These are phyloP conservation scores for Drosophila cardini DNA, from an alignment of 1,140 invertebrate species.

Conservation along the genomic window DNA sequence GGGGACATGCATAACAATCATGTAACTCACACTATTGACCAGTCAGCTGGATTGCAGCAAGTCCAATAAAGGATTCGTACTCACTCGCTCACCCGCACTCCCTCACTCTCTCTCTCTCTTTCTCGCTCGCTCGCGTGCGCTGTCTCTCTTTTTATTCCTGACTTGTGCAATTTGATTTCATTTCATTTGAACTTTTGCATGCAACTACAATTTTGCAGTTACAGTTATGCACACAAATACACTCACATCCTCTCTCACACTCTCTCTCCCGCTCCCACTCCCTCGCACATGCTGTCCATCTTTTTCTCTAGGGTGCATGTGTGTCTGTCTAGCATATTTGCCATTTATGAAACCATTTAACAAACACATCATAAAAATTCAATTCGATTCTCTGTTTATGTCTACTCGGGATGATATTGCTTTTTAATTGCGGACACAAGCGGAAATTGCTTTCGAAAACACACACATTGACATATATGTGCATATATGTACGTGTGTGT, in stretches of 20 bases:
- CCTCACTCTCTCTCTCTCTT: not conserved
- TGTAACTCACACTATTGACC: constrained; percentile 2
- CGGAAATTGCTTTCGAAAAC: constrained; percentile 78
- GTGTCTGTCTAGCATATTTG: constrained; percentile 40
- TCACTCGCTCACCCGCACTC: not conserved
- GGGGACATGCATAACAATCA: not conserved
- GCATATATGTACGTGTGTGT: too few species aligned
- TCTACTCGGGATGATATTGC: constrained; percentile 75
- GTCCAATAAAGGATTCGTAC: constrained; percentile 20
- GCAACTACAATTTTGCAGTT: constrained; percentile 25
- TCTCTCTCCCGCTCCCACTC: not conserved
- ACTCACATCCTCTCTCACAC: constrained; percentile 29
- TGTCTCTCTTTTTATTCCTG: not conserved
- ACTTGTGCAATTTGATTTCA: constrained; percentile 36
- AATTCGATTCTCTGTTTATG: constrained; percentile 75
- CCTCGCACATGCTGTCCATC: constrained; percentile 44
- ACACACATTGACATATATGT: constrained; percentile 37
- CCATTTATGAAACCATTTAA: constrained; percentile 82
- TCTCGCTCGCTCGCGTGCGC: not conserved
- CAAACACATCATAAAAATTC: constrained; percentile 82
- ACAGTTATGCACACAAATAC: constrained; percentile 11
- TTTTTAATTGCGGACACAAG: constrained; percentile 82
- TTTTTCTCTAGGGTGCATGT: constrained; percentile 59
- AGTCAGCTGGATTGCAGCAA: not conserved
- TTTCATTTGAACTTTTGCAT: constrained; percentile 24